phyloP scores from a whole-genome alignment of 2,888 invertebrate genomes.

The Lochmaea crataegi region DNA sequence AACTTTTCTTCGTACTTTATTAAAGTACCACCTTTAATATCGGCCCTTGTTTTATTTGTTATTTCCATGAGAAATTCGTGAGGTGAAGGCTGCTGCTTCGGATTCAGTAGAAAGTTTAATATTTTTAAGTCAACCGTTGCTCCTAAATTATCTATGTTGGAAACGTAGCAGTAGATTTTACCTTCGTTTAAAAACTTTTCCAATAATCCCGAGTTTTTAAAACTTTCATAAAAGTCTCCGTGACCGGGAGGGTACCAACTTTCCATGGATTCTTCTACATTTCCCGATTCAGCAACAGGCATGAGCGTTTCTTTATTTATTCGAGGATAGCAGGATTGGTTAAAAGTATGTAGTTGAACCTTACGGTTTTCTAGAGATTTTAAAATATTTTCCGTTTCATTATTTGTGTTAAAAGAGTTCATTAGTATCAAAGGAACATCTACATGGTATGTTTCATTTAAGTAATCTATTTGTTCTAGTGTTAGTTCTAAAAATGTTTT shows the following conservation, averaged over 20 bases:
- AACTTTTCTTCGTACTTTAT: conserved; percentile 96
- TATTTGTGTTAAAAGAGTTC: conserved; percentile 99
- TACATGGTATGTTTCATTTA: conserved; percentile 93
- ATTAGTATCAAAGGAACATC: conserved; percentile 97
- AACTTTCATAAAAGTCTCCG: conserved; percentile 98
- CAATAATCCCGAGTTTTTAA: conserved; percentile 92
- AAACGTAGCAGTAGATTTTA: conserved; percentile 95
- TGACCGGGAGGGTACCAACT: conserved; percentile 78
- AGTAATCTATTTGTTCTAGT: conserved; percentile 94
- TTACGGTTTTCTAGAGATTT: conserved; percentile 92
- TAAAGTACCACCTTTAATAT: conserved; percentile 98
- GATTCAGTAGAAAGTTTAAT: conserved; percentile 74
- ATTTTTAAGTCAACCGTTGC: conserved; percentile 98
- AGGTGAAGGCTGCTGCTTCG: conserved; percentile 64
- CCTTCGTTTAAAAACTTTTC: conserved; percentile 87
- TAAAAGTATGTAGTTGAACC: conserved; percentile 94
- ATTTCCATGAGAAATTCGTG: conserved; percentile 99
- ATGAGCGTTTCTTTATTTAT: conserved; percentile 93
- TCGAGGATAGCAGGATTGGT: conserved; percentile 96
- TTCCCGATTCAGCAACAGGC: conserved; percentile 85
- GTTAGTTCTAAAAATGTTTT: conserved; percentile 94
- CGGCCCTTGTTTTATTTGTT: conserved; percentile 98
- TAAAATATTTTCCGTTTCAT: conserved; percentile 96
- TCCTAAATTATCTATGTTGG: conserved; percentile 99
- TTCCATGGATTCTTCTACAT: conserved; percentile 82